These are phyloP conservation scores for Thamnaconus septentrionalis DNA, from an alignment of 2,113 vertebrate genomes.

Conservation along the genomic window DNA sequence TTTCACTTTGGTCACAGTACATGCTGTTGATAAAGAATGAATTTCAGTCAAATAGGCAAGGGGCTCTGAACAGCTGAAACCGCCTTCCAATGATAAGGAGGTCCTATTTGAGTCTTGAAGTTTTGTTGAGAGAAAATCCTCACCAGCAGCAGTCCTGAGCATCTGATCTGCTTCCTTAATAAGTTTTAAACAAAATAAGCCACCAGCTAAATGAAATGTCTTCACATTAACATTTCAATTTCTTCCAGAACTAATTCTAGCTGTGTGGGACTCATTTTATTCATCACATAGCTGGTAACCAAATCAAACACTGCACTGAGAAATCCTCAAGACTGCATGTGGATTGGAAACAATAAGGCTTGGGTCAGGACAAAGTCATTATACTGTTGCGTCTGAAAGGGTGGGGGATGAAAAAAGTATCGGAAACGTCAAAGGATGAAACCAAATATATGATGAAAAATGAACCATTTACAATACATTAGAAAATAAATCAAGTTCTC, in stretches of 20 bases:
- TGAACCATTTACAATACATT: conserved; percentile 31
- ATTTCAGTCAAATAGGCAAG: conserved; percentile 26
- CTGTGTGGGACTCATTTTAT: background rate
- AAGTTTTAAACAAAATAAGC: background rate
- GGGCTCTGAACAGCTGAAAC: background rate
- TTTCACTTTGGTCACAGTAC: conserved; percentile 68
- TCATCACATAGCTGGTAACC: conserved; percentile 10
- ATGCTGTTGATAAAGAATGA: conserved; percentile 30
- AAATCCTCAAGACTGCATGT: conserved; percentile 13
- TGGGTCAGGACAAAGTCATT: background rate
- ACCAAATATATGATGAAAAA: conserved; percentile 33
- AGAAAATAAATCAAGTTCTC: conserved; percentile 14
- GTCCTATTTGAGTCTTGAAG: background rate
- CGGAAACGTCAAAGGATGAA: conserved; percentile 18
- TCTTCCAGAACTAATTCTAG: background rate
- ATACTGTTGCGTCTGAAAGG: background rate
- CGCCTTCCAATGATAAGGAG: background rate
- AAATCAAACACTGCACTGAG: conserved; percentile 24
- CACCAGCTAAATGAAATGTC: background rate
- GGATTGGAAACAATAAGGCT: conserved; percentile 28
- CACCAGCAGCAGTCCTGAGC: conserved; percentile 26
- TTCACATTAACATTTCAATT: too few relatives aligned
- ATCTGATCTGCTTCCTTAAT: conserved; percentile 30
- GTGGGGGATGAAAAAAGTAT: conserved; percentile 6
- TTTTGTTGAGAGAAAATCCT: background rate